These are phyloP conservation scores for Magallana nippona DNA, from an alignment of 2,888 invertebrate genomes.

Conservation along the genomic window DNA sequence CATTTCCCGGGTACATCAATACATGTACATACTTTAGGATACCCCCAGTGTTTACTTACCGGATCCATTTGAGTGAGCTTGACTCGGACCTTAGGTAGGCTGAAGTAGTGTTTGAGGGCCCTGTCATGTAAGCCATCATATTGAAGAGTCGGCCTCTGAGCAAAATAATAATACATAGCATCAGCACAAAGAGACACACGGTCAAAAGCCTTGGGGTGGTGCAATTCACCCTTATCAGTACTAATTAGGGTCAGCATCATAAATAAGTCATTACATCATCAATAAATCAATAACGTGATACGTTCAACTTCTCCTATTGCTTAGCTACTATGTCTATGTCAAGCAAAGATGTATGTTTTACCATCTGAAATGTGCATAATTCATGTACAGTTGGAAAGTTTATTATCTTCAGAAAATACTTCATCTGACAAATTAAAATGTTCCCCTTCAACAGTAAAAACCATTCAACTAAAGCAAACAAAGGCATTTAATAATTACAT, in stretches of 20 bases:
- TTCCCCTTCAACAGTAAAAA: too few relatives aligned
- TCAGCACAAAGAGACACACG: background rate
- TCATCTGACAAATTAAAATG: too few relatives aligned
- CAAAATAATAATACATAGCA: constrained; percentile 50
- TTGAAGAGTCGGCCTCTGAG: constrained; percentile 75
- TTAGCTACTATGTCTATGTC: too few relatives aligned
- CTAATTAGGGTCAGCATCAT: constrained; percentile 23
- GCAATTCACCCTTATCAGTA: background rate
- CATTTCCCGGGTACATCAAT: too few relatives aligned
- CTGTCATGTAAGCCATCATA: constrained; percentile 77
- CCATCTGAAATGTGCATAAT: too few relatives aligned
- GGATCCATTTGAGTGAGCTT: constrained; percentile 73
- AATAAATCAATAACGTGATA: constrained; percentile 2
- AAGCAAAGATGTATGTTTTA: too few relatives aligned
- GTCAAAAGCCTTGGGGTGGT: background rate
- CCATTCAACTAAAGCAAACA: too few relatives aligned
- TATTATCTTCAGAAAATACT: too few relatives aligned
- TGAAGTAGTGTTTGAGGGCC: constrained; percentile 78
- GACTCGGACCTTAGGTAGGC: constrained; percentile 68
- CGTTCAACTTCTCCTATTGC: too few relatives aligned
- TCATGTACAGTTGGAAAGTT: too few relatives aligned
- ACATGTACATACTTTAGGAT: too few relatives aligned
- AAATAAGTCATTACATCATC: constrained; percentile 1
- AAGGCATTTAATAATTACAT: too few relatives aligned
- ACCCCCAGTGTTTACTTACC: constrained; percentile 62